Conservation (phyloP, 1,140 invertebrate genomes). For the Leptinotarsa texana region DNA sequence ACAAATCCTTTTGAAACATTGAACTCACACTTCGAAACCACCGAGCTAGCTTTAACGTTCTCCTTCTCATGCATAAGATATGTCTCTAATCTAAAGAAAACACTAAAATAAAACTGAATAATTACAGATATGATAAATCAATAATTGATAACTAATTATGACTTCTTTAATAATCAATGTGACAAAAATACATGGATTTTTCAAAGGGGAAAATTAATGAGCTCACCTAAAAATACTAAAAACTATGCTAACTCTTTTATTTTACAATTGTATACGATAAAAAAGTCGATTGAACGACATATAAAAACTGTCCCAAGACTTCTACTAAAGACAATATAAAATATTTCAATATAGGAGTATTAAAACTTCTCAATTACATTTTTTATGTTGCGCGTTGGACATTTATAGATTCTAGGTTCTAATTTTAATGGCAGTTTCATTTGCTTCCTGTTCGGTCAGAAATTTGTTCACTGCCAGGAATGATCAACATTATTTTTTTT, state of each 20-base stretch:
- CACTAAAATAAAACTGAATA: constrained; percentile 33
- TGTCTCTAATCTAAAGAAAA: constrained; percentile 36
- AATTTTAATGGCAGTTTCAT: constrained; percentile 47
- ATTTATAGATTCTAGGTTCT: constrained; percentile 34
- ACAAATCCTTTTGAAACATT: constrained; percentile 3
- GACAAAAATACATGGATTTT: constrained; percentile 25
- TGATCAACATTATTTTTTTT: constrained; percentile 37
- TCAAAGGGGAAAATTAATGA: constrained; percentile 16
- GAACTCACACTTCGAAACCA: not conserved
- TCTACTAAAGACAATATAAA: constrained; percentile 47
- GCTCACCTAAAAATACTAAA: constrained; percentile 29
- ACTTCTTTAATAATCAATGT: constrained; percentile 28
- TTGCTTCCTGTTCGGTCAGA: constrained; percentile 43
- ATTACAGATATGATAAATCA: constrained; percentile 31
- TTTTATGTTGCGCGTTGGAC: constrained; percentile 44
- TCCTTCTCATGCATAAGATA: constrained; percentile 27
- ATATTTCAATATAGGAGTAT: constrained; percentile 38
- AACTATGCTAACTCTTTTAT: constrained; percentile 39
- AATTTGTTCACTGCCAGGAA: constrained; percentile 44
- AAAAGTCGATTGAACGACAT: constrained; percentile 48
- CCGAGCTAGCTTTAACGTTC: not conserved
- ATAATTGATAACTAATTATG: constrained; percentile 12
- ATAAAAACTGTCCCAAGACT: constrained; percentile 46
- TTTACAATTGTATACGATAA: constrained; percentile 53
- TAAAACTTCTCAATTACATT: constrained; percentile 37